These are phyloP conservation scores for Chaetoderma sp. DNA, from an alignment of 2,888 invertebrate genomes.

Conservation along the genomic window DNA sequence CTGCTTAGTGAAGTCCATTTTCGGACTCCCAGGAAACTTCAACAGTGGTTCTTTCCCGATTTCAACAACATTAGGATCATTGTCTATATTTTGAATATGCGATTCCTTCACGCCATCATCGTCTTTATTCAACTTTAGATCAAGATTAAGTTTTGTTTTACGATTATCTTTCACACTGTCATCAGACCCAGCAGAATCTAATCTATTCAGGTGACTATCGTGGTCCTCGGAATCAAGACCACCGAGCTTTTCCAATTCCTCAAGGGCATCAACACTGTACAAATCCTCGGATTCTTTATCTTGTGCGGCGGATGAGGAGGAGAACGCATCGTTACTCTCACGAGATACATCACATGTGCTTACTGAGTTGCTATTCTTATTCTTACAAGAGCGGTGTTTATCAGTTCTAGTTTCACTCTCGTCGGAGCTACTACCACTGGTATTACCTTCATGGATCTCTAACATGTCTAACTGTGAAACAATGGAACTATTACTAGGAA, in stretches of 20 bases:
- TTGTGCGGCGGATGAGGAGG: slow-evolving; percentile 24
- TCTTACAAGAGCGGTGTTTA: not conserved
- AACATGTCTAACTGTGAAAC: no score
- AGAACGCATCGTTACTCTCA: slow-evolving; percentile 31
- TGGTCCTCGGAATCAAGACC: slow-evolving; percentile 17
- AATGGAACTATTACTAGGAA: no score
- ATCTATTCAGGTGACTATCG: slow-evolving; percentile 18
- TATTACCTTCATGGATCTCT: no score
- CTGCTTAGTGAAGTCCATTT: slow-evolving; percentile 31
- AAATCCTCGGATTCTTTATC: slow-evolving; percentile 43
- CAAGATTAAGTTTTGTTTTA: slow-evolving; percentile 13
- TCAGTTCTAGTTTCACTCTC: no score
- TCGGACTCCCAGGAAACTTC: not conserved
- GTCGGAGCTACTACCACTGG: no score
- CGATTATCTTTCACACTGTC: slow-evolving; percentile 13
- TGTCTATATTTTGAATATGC: not conserved
- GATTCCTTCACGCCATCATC: not conserved
- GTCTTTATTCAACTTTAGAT: not conserved
- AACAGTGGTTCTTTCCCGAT: not conserved
- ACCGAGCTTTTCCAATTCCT: slow-evolving; percentile 60
- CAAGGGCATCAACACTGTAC: slow-evolving; percentile 63
- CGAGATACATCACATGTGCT: not conserved
- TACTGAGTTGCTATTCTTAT: not conserved
- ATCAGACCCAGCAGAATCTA: not conserved
- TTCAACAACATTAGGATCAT: not conserved